Evolutionary conservation across 2,888 invertebrate genomes (phyloP).

Genomic region (Acanthosepion lycidas): DNA sequence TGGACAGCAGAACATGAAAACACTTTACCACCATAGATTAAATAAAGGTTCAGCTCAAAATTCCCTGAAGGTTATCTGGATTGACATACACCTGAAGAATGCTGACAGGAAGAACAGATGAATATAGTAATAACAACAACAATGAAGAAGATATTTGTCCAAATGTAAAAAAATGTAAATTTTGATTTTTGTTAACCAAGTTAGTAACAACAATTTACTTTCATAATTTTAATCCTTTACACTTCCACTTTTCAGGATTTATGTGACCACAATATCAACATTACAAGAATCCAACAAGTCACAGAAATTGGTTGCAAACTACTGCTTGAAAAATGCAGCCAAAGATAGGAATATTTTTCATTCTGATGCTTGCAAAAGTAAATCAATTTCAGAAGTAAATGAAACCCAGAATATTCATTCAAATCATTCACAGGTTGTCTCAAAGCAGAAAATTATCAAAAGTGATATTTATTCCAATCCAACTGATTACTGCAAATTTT

Average conservation of each 20-base stretch:
- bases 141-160: no score
- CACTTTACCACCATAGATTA: no score
- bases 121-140: no score
- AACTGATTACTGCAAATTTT: background rate
- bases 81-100: no score
- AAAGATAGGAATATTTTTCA: background rate
- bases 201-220: no score
- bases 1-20: no score
- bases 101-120: no score
- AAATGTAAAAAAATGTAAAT: no score
- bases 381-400: background rate
- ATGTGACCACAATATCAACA: slow-evolving; percentile 12
- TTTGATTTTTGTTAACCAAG: no score
- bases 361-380: background rate
- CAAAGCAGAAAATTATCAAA: background rate
- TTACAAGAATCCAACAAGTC: slow-evolving; percentile 25
- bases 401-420: background rate
- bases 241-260: background rate
- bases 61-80: no score
- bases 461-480: background rate
- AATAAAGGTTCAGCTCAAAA: no score
- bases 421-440: background rate
- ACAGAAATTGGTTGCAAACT: background rate
- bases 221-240: background rate
- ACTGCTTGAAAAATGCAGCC: background rate